Percentiles rank a stretch among this genome's conserved stretches.
Conservation (phyloP, 1,140 invertebrate genomes). For the Drosophila santomea region DNA sequence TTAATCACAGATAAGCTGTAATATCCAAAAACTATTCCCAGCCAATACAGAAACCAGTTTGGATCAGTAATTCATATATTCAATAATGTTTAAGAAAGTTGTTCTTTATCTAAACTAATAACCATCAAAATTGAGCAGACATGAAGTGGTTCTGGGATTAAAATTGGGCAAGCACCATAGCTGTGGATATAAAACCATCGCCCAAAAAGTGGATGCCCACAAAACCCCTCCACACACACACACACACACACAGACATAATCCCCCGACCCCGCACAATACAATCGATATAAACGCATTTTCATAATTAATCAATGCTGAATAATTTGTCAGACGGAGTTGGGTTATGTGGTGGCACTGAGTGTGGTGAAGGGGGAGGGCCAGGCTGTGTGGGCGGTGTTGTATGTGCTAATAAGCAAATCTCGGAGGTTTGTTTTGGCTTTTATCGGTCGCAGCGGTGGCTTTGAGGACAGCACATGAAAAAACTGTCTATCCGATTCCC, state of each 20-base stretch:
- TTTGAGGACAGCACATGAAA: slow-evolving; percentile 71
- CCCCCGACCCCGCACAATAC: slow-evolving; percentile 28
- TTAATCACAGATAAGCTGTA: too few relatives aligned
- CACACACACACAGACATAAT: background rate
- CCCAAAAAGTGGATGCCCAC: slow-evolving; percentile 12
- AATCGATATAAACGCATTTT: slow-evolving; percentile 83
- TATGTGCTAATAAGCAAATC: slow-evolving; percentile 69
- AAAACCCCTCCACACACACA: background rate
- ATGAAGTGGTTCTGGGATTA: slow-evolving; percentile 54
- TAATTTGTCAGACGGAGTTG: slow-evolving; percentile 64
- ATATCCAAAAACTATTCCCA: too few relatives aligned
- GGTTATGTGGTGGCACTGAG: slow-evolving; percentile 33
- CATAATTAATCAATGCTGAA: slow-evolving; percentile 82
- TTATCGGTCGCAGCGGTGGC: slow-evolving; percentile 67
- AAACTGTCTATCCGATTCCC: slow-evolving; percentile 17
- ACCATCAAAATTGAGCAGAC: slow-evolving; percentile 29
- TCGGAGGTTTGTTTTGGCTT: slow-evolving; percentile 76
- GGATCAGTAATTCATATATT: background rate
- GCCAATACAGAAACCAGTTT: background rate
- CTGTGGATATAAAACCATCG: slow-evolving; percentile 30
- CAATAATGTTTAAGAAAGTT: background rate
- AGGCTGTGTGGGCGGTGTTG: background rate
- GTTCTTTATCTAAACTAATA: background rate
- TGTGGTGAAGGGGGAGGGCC: background rate
- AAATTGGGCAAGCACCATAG: slow-evolving; percentile 53